Conservation (phyloP, 2,888 invertebrate species). For the Tenthredo livida region DNA sequence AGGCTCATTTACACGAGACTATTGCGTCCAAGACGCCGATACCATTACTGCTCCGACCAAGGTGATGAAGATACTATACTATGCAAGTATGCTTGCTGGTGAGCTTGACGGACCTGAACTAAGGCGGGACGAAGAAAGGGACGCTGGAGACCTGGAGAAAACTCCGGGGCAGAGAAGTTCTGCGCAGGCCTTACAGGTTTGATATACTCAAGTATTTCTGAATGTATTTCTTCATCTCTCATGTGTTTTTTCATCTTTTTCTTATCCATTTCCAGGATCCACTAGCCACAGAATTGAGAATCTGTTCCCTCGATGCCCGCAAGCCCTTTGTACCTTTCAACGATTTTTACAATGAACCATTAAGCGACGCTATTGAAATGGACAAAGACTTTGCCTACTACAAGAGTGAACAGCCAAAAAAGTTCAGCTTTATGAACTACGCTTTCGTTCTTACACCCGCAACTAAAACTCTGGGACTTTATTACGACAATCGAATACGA, state of each 20-base stretch:
- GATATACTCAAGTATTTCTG: neutral
- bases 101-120: constrained; percentile 84
- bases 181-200: constrained; percentile 66
- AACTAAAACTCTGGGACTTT: constrained; percentile 93
- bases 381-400: constrained; percentile 95
- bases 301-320: constrained; percentile 90
- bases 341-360: constrained; percentile 96
- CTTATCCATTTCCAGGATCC: constrained; percentile 76
- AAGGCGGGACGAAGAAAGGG: constrained; percentile 81
- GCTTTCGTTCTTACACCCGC: constrained; percentile 95
- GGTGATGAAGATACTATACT: constrained; percentile 93
- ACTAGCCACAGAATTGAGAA: constrained; percentile 86
- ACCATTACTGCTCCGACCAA: constrained; percentile 92
- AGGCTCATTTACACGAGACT: constrained; percentile 86
- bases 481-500: constrained; percentile 95
- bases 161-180: constrained; percentile 58
- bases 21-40: constrained; percentile 91
- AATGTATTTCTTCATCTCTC: neutral
- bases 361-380: constrained; percentile 96
- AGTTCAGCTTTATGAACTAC: constrained; percentile 94
- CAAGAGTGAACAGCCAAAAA: constrained; percentile 84
- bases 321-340: constrained; percentile 91
- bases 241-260: constrained; percentile 32
- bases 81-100: constrained; percentile 93
- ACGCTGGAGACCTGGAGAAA: constrained; percentile 70